Percentiles rank a stretch among this genome's conserved stretches.
Conservation (phyloP, 2,113 vertebrate species). For the Penelope pileata region DNA sequence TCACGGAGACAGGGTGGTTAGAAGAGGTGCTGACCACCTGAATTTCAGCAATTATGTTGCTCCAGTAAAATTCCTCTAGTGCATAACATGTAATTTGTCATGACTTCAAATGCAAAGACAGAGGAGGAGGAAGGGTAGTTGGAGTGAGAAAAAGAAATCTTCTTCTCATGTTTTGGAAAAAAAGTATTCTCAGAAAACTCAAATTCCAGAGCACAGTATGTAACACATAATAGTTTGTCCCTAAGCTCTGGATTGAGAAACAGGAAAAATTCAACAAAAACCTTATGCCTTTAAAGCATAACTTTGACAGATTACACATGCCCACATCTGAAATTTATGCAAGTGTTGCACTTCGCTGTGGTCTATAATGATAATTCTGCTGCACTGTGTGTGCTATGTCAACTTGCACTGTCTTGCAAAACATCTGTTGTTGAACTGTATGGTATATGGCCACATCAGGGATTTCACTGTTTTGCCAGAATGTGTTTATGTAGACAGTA, state of each 20-base stretch:
- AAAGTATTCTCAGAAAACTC: background rate
- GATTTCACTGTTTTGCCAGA: background rate
- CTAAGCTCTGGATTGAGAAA: background rate
- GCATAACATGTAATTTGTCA: background rate
- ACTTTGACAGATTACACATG: background rate
- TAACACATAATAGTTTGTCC: background rate
- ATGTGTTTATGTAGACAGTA: background rate
- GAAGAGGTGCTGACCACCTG: background rate
- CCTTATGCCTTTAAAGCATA: background rate
- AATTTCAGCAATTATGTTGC: background rate
- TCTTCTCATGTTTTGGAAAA: background rate
- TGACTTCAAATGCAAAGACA: background rate
- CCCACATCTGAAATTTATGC: background rate
- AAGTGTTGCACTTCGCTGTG: fast-evolving
- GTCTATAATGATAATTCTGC: background rate
- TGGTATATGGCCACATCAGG: background rate
- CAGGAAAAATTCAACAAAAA: background rate
- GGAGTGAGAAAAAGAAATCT: background rate
- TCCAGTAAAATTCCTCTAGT: background rate
- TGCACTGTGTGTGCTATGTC: background rate
- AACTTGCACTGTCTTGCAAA: background rate
- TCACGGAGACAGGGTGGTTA: background rate
- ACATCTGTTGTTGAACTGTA: background rate
- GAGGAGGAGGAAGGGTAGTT: background rate
- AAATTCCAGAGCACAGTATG: background rate